Conservation (phyloP, 2,113 vertebrate genomes). For the Hylia prasina region DNA sequence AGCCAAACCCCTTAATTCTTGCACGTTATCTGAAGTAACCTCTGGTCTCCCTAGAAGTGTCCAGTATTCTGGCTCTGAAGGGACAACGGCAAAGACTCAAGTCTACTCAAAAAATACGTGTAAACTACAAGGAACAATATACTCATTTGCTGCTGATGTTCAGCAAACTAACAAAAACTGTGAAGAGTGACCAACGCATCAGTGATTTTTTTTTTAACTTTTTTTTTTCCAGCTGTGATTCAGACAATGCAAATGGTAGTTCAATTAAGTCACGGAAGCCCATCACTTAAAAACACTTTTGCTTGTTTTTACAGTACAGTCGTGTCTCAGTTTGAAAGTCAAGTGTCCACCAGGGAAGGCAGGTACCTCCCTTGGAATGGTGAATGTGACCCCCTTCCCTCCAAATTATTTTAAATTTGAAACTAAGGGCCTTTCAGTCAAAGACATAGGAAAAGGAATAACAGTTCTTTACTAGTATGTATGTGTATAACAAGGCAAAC, state of each 20-base stretch:
- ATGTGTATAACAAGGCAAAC: background rate
- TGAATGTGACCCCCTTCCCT: background rate
- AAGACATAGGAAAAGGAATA: background rate
- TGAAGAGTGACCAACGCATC: background rate
- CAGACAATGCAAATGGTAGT: background rate
- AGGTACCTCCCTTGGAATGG: background rate
- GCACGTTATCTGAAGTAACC: background rate
- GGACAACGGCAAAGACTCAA: background rate
- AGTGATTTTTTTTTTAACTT: background rate
- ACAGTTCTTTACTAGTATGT: background rate
- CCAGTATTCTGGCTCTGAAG: background rate
- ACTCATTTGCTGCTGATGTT: background rate
- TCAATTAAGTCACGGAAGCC: background rate
- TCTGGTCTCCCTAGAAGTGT: background rate
- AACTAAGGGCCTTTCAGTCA: background rate
- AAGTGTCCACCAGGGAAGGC: background rate
- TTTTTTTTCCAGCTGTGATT: background rate
- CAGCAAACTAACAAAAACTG: background rate
- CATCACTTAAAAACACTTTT: background rate
- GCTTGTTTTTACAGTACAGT: background rate
- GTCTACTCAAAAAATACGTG: background rate
- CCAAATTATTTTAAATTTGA: background rate
- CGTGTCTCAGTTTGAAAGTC: background rate
- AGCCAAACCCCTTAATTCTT: background rate
- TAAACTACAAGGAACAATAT: background rate